A percentile compares a stretch with the other conserved stretches of the same genome.
These are phyloP conservation scores for Amphipoea oculea DNA, from an alignment of 2,888 invertebrate species.

Conservation along the genomic window DNA sequence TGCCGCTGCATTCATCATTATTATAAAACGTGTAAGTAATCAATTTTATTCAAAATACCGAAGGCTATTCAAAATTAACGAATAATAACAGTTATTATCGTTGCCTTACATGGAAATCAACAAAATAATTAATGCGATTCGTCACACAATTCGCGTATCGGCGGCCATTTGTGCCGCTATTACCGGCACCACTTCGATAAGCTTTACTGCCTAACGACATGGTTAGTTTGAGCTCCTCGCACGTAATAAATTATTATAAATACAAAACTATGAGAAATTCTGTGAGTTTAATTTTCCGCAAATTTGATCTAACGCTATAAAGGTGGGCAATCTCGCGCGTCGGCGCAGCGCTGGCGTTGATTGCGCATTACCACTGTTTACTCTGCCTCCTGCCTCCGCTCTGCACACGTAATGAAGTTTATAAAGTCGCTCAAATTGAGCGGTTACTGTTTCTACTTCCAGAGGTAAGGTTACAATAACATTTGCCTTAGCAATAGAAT, in stretches of 20 bases:
- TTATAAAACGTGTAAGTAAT: conserved; percentile 54
- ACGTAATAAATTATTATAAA: conserved; percentile 89
- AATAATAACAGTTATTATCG: conserved; percentile 71
- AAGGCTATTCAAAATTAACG: conserved; percentile 62
- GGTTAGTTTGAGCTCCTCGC: conserved; percentile 88
- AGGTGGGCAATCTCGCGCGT: conserved; percentile 68
- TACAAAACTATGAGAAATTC: conserved; percentile 82
- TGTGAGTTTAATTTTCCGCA: conserved; percentile 89
- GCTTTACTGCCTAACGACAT: conserved; percentile 86
- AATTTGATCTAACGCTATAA: conserved; percentile 87
- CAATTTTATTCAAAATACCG: conserved; percentile 56
- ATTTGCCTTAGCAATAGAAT: conserved; percentile 54
- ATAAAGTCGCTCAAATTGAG: conserved; percentile 74
- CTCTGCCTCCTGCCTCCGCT: conserved; percentile 44
- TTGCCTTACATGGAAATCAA: conserved; percentile 73
- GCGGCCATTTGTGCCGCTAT: conserved; percentile 84
- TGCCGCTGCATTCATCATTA: conserved; percentile 49
- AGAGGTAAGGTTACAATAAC: conserved; percentile 67
- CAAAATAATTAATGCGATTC: conserved; percentile 85
- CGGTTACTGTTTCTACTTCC: conserved; percentile 64
- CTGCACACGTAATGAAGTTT: conserved; percentile 71
- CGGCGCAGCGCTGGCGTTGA: conserved; percentile 61
- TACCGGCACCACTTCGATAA: conserved; percentile 86
- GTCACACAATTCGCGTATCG: conserved; percentile 83
- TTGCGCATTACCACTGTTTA: conserved; percentile 66